Evolutionary conservation across 2,113 vertebrate species (phyloP), one percentile per base, ranked within the genome.

Genomic region (Cephalopterus ornatus): DNA sequence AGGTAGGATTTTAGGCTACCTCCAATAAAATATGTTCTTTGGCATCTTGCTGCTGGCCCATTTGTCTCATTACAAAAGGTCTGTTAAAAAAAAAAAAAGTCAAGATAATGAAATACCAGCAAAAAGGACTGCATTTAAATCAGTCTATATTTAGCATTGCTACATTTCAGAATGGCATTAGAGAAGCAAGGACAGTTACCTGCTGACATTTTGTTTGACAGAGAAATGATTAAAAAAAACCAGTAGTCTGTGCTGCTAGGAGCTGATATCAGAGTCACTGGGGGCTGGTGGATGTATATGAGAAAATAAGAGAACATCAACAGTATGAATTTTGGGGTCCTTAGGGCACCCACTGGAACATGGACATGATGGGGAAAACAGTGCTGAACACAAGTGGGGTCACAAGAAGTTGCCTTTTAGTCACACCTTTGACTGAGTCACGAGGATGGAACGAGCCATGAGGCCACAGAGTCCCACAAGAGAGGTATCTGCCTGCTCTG

Each of bases 381-480:
- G 30, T 53, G 55, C 17, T 41, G 44, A 53, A 65, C 41, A 53
- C 18, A 41, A 39, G 8, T 10, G 10, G 18, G 20, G 17, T 59
- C 62, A 63, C 42, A 49, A 47, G 41, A n/a, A 70, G 16, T 26
- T 30, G 15, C 10, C 16, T 78, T 82, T 78, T 41, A 71, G 32
- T 50, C 26, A 3, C 47, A 75, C 33, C 71, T 75, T 53, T 19
- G 41, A 30, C 30, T 35, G 62, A 42, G 39, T n/a, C n/a, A 24
- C 2, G 11, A 15, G 67, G 16, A 24, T 21, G 46, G 50, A 65
- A 65, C 2, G 26, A 84, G 58, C 21, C 53, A 16, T 19, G 22
- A 1, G 0, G 0, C 14, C 35, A 6, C 6, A 8, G 7, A 17
- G 4, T 37, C n/a, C 35, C 26, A 9, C 22, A 1, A 8, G 32